Percentiles rank a stretch among this genome's conserved stretches.
phyloP scores from a whole-genome alignment of 2,888 invertebrate species.

The Ephialtes manifestator region DNA sequence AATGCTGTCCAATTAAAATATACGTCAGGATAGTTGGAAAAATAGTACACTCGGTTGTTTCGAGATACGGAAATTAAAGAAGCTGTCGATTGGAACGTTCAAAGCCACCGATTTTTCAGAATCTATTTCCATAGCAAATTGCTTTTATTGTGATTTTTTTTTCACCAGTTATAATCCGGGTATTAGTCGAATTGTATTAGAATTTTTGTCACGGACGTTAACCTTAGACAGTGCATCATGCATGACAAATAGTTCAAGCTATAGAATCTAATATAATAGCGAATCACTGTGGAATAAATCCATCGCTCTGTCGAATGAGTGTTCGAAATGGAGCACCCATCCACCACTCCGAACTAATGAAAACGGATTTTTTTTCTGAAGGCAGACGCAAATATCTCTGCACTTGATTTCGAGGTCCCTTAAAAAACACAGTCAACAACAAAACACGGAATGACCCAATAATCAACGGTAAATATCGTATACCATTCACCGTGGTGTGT shows the following conservation, averaged over 20 bases:
- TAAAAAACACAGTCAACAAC: not conserved
- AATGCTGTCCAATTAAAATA: slow-evolving; percentile 49
- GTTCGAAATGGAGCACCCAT: not conserved
- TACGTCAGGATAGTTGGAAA: slow-evolving; percentile 16
- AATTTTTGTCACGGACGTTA: not conserved
- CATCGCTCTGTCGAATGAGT: too few species aligned
- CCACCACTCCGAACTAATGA: slow-evolving; percentile 13
- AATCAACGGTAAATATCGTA: slow-evolving; percentile 19
- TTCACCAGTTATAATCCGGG: not conserved
- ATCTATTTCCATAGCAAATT: not conserved
- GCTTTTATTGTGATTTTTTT: not conserved
- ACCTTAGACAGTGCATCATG: too few species aligned
- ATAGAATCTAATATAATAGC: too few species aligned
- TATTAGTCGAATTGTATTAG: not conserved
- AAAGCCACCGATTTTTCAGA: not conserved
- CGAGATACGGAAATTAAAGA: slow-evolving; percentile 37
- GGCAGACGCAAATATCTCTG: not conserved
- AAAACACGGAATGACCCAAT: not conserved
- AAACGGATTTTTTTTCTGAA: slow-evolving; percentile 4
- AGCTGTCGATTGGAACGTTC: slow-evolving; percentile 10
- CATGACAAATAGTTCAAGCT: too few species aligned
- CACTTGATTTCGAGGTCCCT: not conserved
- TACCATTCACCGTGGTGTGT: not conserved
- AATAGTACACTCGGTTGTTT: slow-evolving; percentile 30
- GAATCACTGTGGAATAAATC: too few species aligned